These are phyloP conservation scores for Alauda arvensis DNA, from an alignment of 2,797 vertebrate genomes.

Conservation along the genomic window DNA sequence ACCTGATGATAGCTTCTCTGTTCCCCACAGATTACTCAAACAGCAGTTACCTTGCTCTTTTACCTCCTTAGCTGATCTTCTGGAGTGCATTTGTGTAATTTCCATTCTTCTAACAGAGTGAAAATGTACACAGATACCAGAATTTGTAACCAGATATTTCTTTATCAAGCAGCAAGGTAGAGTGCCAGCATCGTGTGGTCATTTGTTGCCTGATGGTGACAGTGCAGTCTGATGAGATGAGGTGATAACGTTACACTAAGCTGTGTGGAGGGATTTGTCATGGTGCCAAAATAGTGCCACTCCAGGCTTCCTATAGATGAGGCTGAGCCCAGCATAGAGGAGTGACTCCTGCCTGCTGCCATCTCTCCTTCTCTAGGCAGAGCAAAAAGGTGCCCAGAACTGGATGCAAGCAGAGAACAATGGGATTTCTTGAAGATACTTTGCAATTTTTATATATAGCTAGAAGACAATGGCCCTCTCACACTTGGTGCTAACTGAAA, in stretches of 20 bases:
- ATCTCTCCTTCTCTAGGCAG: background rate
- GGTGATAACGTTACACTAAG: background rate
- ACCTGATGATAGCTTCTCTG: background rate
- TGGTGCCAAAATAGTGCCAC: accelerated
- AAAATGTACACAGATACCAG: background rate
- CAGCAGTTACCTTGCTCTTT: background rate
- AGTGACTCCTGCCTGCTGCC: background rate
- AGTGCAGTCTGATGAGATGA: background rate
- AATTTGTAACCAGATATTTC: background rate
- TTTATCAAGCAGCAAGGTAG: background rate
- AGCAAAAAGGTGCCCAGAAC: background rate
- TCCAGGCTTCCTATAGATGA: background rate
- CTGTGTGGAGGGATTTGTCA: background rate
- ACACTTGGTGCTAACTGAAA: background rate
- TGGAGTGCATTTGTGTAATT: background rate
- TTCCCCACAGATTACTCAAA: background rate
- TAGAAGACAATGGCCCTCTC: background rate
- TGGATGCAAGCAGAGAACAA: background rate
- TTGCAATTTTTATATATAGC: background rate
- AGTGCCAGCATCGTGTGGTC: background rate
- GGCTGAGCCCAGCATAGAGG: background rate
- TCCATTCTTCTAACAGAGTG: background rate
- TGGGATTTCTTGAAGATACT: background rate
- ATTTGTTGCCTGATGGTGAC: background rate
- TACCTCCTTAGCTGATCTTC: background rate